A percentile compares a stretch with the other conserved stretches of the same genome.
Conservation (phyloP, 2,797 vertebrate genomes). For the Anomalospiza imberbis region DNA sequence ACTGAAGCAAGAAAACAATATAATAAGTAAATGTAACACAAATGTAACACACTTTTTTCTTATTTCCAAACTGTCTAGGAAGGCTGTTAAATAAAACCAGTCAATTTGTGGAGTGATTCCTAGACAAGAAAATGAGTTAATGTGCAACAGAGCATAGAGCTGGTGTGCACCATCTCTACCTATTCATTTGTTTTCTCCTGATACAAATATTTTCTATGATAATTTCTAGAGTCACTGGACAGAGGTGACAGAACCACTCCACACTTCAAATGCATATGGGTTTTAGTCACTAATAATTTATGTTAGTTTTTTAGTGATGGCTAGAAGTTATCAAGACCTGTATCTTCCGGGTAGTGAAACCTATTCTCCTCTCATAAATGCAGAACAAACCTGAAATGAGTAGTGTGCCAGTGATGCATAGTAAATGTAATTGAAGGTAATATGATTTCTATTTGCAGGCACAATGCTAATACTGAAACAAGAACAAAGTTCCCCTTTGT, state of each 20-base stretch:
- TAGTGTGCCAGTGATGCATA: not conserved
- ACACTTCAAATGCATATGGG: not conserved
- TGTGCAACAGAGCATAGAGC: not conserved
- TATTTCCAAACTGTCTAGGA: not conserved
- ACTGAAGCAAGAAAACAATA: not conserved
- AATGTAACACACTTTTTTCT: not conserved
- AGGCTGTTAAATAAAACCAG: not conserved
- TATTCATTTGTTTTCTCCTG: not conserved
- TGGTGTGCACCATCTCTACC: not conserved
- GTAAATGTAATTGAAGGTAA: constrained; percentile 15
- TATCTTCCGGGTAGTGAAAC: not conserved
- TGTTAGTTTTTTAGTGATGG: not conserved
- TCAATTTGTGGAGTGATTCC: not conserved
- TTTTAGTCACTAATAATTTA: not conserved
- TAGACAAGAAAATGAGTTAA: not conserved
- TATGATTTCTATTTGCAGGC: constrained; percentile 30
- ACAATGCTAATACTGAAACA: constrained; percentile 40
- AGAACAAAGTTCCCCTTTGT: constrained; percentile 24
- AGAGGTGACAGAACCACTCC: not conserved
- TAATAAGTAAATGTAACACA: not conserved
- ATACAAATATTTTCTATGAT: not conserved
- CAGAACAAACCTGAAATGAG: not conserved
- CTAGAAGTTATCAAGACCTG: not conserved
- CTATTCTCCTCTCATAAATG: not conserved
- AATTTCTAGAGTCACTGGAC: not conserved